A percentile compares a stretch with the other conserved stretches of the same genome.
Evolutionary conservation across 2,888 invertebrate genomes (phyloP).

Genomic region (Synergus umbraculus): DNA sequence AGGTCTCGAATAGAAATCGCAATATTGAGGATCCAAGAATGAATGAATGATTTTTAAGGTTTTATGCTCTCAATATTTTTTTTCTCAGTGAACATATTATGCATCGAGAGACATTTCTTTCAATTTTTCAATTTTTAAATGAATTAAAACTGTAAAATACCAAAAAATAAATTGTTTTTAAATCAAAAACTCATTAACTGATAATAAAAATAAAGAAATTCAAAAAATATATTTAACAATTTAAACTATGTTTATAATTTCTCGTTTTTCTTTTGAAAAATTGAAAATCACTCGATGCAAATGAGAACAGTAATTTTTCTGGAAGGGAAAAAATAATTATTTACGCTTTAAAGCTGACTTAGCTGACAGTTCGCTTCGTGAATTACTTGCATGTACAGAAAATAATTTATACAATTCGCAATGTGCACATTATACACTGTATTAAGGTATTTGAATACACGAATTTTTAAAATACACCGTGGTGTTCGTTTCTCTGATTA

Average conservation of each 20-base stretch:
- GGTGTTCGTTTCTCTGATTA: background rate
- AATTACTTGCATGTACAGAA: slow-evolving; percentile 23
- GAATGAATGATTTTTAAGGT: background rate
- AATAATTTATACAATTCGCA: background rate
- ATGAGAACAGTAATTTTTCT: background rate
- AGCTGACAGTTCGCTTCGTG: slow-evolving; percentile 9
- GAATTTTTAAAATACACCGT: slow-evolving; percentile 11
- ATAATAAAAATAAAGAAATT: too few species aligned
- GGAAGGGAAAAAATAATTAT: background rate
- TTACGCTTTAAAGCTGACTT: background rate
- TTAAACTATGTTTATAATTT: too few species aligned
- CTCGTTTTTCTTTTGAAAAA: background rate
- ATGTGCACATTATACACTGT: slow-evolving; percentile 21
- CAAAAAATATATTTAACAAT: too few species aligned
- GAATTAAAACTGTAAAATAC: too few species aligned
- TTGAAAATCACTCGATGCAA: background rate
- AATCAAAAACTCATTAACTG: too few species aligned
- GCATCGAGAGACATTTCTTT: background rate
- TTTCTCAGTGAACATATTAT: background rate
- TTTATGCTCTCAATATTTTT: background rate
- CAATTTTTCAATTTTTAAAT: background rate
- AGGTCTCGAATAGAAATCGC: background rate
- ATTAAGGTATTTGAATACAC: slow-evolving; percentile 13
- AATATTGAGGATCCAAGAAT: background rate
- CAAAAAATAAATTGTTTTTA: too few species aligned